Evolutionary conservation across 2,797 vertebrate species (phyloP).

Genomic region (Sebastes cheni): DNA sequence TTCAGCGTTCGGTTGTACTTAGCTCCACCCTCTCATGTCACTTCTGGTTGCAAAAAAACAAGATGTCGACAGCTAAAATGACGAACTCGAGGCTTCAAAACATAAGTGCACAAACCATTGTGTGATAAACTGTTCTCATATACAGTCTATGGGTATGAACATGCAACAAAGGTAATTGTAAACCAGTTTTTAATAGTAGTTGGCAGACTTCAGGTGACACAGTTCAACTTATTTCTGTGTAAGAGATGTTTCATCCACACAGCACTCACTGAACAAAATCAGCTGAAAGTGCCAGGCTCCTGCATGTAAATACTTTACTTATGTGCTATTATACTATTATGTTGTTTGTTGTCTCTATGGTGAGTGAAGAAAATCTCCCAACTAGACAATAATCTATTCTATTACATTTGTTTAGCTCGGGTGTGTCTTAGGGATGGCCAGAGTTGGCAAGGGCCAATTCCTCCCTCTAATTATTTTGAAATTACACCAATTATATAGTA

Average conservation of each 20-base stretch:
- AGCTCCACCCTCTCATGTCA: no score
- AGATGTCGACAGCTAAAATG: no score
- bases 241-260: background rate
- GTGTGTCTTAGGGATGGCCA: background rate
- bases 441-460: background rate
- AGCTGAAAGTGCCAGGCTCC: background rate
- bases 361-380: background rate
- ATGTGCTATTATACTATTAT: background rate
- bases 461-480: background rate
- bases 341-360: background rate
- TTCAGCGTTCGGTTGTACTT: no score
- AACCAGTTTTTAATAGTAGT: background rate
- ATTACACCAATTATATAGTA: background rate
- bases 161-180: background rate
- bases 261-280: background rate
- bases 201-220: background rate
- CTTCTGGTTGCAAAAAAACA: no score
- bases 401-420: background rate
- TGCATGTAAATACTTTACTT: background rate
- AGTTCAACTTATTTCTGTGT: background rate
- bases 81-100: no score
- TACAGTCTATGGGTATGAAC: background rate
- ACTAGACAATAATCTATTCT: background rate
- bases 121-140: no score
- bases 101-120: no score